phyloP scores from a whole-genome alignment of 2,113 vertebrate species.

The Rhinichthys klamathensis region DNA sequence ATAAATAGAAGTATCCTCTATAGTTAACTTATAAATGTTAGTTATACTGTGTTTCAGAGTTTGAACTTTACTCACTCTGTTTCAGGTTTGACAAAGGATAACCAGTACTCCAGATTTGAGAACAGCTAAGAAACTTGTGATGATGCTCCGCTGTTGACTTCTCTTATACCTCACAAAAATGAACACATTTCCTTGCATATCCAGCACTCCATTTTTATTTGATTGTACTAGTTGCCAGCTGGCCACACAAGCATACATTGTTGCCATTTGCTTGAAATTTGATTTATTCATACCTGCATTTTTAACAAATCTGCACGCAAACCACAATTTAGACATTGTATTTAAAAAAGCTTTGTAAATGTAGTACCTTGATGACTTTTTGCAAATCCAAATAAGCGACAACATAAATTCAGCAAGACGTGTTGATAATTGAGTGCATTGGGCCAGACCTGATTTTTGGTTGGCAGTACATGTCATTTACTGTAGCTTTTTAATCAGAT shows the following conservation, averaged over 20 bases:
- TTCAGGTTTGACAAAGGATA: conserved; percentile 50
- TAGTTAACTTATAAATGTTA: not conserved
- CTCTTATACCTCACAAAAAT: not conserved
- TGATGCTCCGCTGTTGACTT: not conserved
- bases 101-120: conserved; percentile 55
- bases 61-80: conserved; percentile 20
- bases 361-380: not conserved
- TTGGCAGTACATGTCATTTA: not conserved
- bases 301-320: not conserved
- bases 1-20: not conserved
- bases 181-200: not conserved
- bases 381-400: not conserved
- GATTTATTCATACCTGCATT: not conserved
- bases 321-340: not conserved
- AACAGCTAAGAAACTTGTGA: conserved; percentile 38
- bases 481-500: not conserved
- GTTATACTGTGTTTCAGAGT: not conserved
- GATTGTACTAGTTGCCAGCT: too few species aligned
- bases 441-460: not conserved
- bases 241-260: not conserved
- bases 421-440: not conserved
- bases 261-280: not conserved
- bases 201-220: conserved; percentile 7
- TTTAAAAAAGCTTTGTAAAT: not conserved
- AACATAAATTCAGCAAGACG: not conserved